phyloP scores from a whole-genome alignment of 30 jellyfish, hydroid and myxozoan genomes.

The Chironex yamaguchii region DNA sequence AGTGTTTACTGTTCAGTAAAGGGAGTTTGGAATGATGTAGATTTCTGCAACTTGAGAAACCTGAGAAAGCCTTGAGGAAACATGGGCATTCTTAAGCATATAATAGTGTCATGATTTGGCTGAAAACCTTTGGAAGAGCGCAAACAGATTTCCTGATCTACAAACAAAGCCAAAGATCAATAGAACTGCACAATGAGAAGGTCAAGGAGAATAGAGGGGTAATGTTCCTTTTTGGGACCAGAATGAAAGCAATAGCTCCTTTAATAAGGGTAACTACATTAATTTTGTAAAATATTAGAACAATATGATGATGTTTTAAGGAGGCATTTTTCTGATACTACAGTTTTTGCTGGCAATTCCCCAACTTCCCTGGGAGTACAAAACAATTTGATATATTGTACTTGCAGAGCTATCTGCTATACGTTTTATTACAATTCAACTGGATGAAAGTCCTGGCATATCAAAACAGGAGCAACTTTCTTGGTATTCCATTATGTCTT shows the following conservation, averaged over 20 bases:
- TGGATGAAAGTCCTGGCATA: slow-evolving; percentile 44
- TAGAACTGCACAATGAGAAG: slow-evolving; percentile 24
- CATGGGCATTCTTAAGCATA: slow-evolving; percentile 37
- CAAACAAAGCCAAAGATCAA: slow-evolving; percentile 19
- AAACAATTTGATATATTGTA: slow-evolving; percentile 13
- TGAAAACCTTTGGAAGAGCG: neutral
- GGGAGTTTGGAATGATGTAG: slow-evolving; percentile 25
- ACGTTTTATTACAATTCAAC: slow-evolving; percentile 18
- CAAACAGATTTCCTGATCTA: neutral
- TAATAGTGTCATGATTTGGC: neutral
- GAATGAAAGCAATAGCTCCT: slow-evolving; percentile 8
- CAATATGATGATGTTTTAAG: slow-evolving; percentile 26
- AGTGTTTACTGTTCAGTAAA: slow-evolving; percentile 16
- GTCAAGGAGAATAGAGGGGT: slow-evolving; percentile 42
- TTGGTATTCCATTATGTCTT: slow-evolving; percentile 26
- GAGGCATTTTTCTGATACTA: slow-evolving; percentile 33
- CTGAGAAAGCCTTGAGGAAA: slow-evolving; percentile 25
- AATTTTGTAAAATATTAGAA: neutral
- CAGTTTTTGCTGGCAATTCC: slow-evolving; percentile 42
- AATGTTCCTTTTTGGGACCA: too few species aligned
- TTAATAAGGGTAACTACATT: slow-evolving; percentile 14
- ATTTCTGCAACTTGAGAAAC: slow-evolving; percentile 13
- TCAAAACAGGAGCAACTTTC: slow-evolving; percentile 50
- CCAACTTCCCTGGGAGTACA: slow-evolving; percentile 33
- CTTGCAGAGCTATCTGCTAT: slow-evolving; percentile 16